Evolutionary conservation across 2,797 vertebrate species (phyloP), one percentile per base, ranked within the genome.

Genomic region (Knipowitschia caucasica): DNA sequence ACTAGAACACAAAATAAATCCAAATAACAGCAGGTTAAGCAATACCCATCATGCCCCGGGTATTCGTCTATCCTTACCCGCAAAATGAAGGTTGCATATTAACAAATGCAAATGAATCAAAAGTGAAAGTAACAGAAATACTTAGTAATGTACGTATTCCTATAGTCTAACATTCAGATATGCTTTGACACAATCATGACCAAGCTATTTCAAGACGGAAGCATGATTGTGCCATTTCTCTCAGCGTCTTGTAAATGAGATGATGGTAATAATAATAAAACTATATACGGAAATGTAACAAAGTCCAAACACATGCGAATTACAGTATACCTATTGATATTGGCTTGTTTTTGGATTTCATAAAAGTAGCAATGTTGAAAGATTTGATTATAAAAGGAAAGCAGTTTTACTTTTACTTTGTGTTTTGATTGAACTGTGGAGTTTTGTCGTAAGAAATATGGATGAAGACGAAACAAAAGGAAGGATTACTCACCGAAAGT

Each of bases 401-500:
- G 50, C 8, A 4, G 44, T 27, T n/a, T n/a, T n/a, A n/a, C n/a
- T n/a, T n/a, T n/a, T n/a, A n/a, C n/a, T n/a, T n/a, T 7, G 0
- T 0, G 7, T 5, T 7, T n/a, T 1, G 17, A 40, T 23, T 1
- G 5, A 2, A 7, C 3, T 2, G 39, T 10, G 43, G 14, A 18
- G 10, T 14, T 23, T 3, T 64, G n/a, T 57, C 2, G 64, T 59
- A 9, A 2, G 2, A 69, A 57, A 59, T 1, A 24, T 24, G 14
- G 11, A 36, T 4, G 9, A n/a, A n/a, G n/a, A n/a, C n/a, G n/a
- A n/a, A n/a, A 24, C 21, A 36, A 35, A 17, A 49, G 1, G 31
- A 0, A 3, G 7, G 1, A 10, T 27, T 35, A 64, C 88, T 87
- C 66, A 90, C 89, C 87, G 0, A 46, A 59, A 52, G 1, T 69